A percentile compares a stretch with the other conserved stretches of the same genome.
phyloP scores from a whole-genome alignment of 1,140 invertebrate species.

The Probaryconus sp. region DNA sequence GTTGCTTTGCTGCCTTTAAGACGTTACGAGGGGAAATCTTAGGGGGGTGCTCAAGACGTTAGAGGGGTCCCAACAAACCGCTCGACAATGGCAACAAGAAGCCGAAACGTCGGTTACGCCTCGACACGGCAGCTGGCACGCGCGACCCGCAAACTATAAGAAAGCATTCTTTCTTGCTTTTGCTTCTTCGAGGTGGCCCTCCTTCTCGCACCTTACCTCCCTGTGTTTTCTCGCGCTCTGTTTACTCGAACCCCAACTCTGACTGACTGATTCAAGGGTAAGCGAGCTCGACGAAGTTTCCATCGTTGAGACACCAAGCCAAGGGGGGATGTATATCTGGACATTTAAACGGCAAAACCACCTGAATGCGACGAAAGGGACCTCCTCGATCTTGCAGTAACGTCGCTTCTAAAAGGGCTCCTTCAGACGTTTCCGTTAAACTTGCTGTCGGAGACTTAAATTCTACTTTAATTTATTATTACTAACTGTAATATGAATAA shows the following conservation, averaged over 20 bases:
- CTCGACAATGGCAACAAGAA: slow-evolving; percentile 74
- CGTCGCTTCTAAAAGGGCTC: slow-evolving; percentile 41
- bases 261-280: slow-evolving; percentile 49
- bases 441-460: too few relatives aligned
- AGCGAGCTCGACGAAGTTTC: slow-evolving; percentile 63
- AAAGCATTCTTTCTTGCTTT: slow-evolving; percentile 51
- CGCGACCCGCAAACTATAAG: slow-evolving; percentile 68
- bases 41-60: slow-evolving; percentile 72
- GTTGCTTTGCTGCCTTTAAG: slow-evolving; percentile 66
- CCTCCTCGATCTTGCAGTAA: slow-evolving; percentile 69
- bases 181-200: slow-evolving; percentile 50
- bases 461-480: too few relatives aligned
- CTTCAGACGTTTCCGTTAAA: slow-evolving; percentile 45
- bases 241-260: slow-evolving; percentile 28
- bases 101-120: slow-evolving; percentile 78
- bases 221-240: slow-evolving; percentile 11
- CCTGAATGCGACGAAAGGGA: slow-evolving; percentile 73
- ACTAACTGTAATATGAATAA: too few relatives aligned
- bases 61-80: slow-evolving; percentile 57
- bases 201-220: slow-evolving; percentile 48
- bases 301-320: slow-evolving; percentile 45
- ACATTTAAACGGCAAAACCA: slow-evolving; percentile 76
- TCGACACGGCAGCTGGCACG: slow-evolving; percentile 77
- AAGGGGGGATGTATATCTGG: slow-evolving; percentile 67
- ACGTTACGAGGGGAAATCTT: slow-evolving; percentile 66